phyloP scores from a whole-genome alignment of 2,888 invertebrate genomes.

The Pristionchus japonicus region DNA sequence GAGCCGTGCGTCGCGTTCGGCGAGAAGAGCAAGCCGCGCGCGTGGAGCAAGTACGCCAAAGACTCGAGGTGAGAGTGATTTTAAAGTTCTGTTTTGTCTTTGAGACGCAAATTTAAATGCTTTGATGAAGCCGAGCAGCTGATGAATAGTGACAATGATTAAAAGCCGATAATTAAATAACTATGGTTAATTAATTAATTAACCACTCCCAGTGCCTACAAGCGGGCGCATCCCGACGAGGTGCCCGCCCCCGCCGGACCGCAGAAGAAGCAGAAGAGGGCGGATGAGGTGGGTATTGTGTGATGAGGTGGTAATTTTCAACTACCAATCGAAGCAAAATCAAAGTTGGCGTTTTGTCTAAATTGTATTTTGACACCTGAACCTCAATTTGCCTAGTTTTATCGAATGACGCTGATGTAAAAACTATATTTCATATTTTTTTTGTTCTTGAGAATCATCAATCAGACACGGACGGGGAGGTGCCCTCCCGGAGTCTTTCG shows the following conservation, averaged over 20 bases:
- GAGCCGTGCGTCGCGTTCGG: slow-evolving; percentile 79
- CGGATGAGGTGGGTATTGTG: not conserved
- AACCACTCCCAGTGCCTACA: slow-evolving; percentile 32
- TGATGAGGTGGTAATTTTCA: not conserved
- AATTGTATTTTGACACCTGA: not conserved
- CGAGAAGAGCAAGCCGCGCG: slow-evolving; percentile 83
- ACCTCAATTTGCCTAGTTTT: no score
- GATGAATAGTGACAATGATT: no score
- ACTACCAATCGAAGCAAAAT: not conserved
- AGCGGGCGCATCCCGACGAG: slow-evolving; percentile 20
- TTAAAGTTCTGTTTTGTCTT: no score
- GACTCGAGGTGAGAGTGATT: slow-evolving; percentile 83
- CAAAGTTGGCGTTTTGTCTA: not conserved
- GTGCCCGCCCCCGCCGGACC: not conserved
- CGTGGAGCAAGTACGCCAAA: slow-evolving; percentile 92
- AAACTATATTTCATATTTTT: no score
- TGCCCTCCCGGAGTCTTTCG: no score
- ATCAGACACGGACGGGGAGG: no score
- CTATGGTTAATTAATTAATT: no score
- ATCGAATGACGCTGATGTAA: no score
- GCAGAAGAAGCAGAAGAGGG: not conserved
- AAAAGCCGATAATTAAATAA: no score
- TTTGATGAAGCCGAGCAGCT: no score
- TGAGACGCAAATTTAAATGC: no score
- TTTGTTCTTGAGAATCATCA: no score